Base-by-base conservation (phyloP, 2,797 vertebrate species). In the Cyclopterus lumpus region DNA sequence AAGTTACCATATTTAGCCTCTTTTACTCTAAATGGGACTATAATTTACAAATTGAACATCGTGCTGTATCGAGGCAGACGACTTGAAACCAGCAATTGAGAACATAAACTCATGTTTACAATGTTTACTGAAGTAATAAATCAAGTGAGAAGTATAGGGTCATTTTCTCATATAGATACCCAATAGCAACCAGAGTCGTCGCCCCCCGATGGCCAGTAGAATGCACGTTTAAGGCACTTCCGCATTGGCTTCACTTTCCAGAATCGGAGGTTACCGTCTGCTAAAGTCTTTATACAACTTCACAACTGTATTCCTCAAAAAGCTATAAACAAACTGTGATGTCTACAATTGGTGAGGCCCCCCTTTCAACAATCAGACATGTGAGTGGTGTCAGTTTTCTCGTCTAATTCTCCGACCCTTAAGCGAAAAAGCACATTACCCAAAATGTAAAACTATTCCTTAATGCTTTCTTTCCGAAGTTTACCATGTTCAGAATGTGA, bases 401-500 rank as follows among this genome's bases (percentile, higher is more conserved):
- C 18, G n/a, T 55, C 28, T 54, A 18, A 72, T n/a, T 48, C n/a
- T 38, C 10, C 4, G 1, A n/a, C n/a, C 40, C n/a, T 38, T 18
- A 55, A 61, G 49, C 3, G 1, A 61, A 68, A 53, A 66, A 71
- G 9, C 28, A 46, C 54, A 46, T 77, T 46, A 34, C 12, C 24
- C 28, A 36, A 61, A 60, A 67, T 46, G 28, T 65, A 1, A 44
- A 54, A 46, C 32, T 46, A 15, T 40, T 53, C 4, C 24, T 46
- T 67, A 54, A 67, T 3, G n/a, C 7, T 58, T 64, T 40, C 42
- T 51, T 51, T 28, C 53, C 4, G 3, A 40, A 1, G 8, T 64
- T 60, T 30, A 67, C 38, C 10, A 40, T 48, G 46, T 38, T 71
- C 20, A 59, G 18, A 70, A 36, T 62, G 22, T 70, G 7, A 75